Conservation (phyloP, 2,113 vertebrate genomes). For the Maccullochella peelii region DNA sequence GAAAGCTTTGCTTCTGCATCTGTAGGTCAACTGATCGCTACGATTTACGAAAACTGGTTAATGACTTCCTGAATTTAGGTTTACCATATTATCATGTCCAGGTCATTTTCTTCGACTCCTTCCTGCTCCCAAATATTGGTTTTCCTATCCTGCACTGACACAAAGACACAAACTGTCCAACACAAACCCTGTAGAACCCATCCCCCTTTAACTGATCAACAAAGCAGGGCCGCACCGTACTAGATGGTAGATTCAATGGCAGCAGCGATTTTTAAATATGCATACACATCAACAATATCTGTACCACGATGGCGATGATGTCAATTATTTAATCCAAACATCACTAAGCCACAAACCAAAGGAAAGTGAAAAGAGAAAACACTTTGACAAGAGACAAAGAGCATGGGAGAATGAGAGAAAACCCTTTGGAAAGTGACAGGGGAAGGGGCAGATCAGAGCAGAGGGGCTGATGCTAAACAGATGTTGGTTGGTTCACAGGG, state of each 20-base stretch:
- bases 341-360: background rate
- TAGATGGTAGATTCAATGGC: background rate
- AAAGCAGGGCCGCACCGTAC: background rate
- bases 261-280: background rate
- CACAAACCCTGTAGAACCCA: background rate
- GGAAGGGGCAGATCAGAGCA: constrained; percentile 41
- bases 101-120: background rate
- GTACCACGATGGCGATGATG: background rate
- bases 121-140: background rate
- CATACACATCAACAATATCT: background rate
- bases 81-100: background rate
- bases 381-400: constrained; percentile 29
- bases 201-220: background rate
- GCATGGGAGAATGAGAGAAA: constrained; percentile 6
- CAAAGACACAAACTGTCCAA: background rate
- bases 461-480: constrained; percentile 67
- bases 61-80: background rate
- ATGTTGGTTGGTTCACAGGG: constrained; percentile 61
- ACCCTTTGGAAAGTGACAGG: constrained; percentile 29
- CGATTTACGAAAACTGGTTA: background rate
- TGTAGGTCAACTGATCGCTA: background rate
- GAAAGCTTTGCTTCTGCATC: background rate
- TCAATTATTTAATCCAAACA: constrained; percentile 2
- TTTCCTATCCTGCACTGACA: background rate
- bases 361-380: constrained; percentile 6